Conservation (phyloP, 2,797 vertebrate species). For the Sebastes melanostomus region DNA sequence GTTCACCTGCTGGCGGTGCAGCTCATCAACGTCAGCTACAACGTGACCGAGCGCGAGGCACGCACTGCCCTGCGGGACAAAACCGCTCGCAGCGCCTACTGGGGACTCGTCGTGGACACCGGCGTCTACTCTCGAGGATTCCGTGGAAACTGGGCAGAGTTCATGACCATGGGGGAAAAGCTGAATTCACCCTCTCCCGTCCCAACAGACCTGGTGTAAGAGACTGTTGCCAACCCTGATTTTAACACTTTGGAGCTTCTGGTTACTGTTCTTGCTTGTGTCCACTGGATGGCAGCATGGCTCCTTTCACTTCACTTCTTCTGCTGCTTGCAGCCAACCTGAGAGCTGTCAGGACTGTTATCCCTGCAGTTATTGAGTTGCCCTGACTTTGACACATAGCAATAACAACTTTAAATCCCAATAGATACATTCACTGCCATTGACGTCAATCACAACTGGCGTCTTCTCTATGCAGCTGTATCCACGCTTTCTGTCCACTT, state of each 20-base stretch:
- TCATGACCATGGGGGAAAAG: constrained; percentile 83
- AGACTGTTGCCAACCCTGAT: background rate
- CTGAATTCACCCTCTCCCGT: constrained; percentile 20
- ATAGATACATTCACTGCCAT: constrained; percentile 16
- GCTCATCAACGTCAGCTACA: constrained; percentile 94
- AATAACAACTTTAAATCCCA: constrained; percentile 31
- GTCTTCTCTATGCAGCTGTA: constrained; percentile 37
- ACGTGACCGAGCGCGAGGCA: constrained; percentile 94
- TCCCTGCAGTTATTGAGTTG: constrained; percentile 1
- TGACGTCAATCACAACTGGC: constrained; percentile 25
- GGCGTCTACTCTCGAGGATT: constrained; percentile 89
- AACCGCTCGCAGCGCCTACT: constrained; percentile 81
- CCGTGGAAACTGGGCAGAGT: constrained; percentile 90
- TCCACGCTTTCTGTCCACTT: background rate
- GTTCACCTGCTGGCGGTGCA: constrained; percentile 92
- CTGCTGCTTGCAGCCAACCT: background rate
- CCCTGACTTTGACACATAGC: constrained; percentile 39
- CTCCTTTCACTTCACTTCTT: background rate
- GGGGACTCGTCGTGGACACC: constrained; percentile 89
- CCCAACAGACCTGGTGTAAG: constrained; percentile 72
- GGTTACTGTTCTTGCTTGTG: constrained; percentile 11
- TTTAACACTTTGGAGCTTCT: background rate
- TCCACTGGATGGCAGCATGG: constrained; percentile 74
- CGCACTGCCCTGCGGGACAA: constrained; percentile 88
- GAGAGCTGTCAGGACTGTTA: background rate